A percentile compares a stretch with the other conserved stretches of the same genome.
phyloP scores from a whole-genome alignment of 2,888 invertebrate species.

The Drosophila differens region DNA sequence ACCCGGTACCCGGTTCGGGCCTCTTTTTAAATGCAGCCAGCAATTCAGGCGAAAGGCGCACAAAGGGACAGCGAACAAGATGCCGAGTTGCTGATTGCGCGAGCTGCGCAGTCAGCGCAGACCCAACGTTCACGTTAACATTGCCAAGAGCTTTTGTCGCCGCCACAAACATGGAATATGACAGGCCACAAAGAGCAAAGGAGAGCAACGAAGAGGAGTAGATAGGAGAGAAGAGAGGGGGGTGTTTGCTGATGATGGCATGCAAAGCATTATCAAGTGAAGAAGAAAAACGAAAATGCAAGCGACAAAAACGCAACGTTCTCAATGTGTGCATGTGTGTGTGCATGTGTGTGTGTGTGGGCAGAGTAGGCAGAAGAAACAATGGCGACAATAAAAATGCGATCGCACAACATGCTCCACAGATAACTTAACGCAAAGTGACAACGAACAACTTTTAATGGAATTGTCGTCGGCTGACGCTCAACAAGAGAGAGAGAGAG shows the following conservation, averaged over 20 bases:
- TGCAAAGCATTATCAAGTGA: slow-evolving; percentile 80
- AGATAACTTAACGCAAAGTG: slow-evolving; percentile 81
- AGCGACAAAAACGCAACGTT: slow-evolving; percentile 64
- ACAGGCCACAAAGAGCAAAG: slow-evolving; percentile 56
- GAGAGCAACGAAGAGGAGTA: background rate
- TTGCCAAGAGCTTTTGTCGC: slow-evolving; percentile 73
- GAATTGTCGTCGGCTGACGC: slow-evolving; percentile 75
- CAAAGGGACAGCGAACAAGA: slow-evolving; percentile 80
- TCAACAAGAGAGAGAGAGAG: slow-evolving; percentile 2
- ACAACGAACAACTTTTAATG: slow-evolving; percentile 82
- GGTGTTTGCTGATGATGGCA: slow-evolving; percentile 31
- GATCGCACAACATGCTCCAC: slow-evolving; percentile 78
- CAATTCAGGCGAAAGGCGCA: slow-evolving; percentile 79
- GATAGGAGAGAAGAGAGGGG: background rate
- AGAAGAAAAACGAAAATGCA: slow-evolving; percentile 64
- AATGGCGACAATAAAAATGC: slow-evolving; percentile 83
- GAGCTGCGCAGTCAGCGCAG: slow-evolving; percentile 56
- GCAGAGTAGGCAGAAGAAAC: slow-evolving; percentile 58
- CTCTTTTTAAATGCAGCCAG: slow-evolving; percentile 61
- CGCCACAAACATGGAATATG: slow-evolving; percentile 80
- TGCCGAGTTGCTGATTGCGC: slow-evolving; percentile 80
- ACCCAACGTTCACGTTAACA: slow-evolving; percentile 23
- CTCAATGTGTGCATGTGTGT: slow-evolving; percentile 23
- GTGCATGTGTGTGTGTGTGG: slow-evolving; percentile 53
- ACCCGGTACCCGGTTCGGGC: slow-evolving; percentile 33